phyloP scores from a whole-genome alignment of 2,888 invertebrate genomes.

The Rhingia campestris region DNA sequence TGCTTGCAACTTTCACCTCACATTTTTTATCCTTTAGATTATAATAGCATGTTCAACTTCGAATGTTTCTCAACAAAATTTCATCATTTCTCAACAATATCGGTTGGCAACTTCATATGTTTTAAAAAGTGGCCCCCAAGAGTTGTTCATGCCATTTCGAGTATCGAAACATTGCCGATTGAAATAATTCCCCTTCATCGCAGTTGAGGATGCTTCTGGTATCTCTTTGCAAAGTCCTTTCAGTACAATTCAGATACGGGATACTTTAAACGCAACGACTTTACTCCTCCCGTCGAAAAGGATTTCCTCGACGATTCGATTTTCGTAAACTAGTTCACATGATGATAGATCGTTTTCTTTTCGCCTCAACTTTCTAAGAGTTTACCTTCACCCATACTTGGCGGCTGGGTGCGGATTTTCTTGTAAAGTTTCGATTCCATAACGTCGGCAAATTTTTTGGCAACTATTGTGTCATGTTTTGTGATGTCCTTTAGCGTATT shows the following conservation, averaged over 20 bases:
- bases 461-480: constrained; percentile 32
- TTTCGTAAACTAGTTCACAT: constrained; percentile 26
- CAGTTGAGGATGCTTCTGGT: constrained; percentile 51
- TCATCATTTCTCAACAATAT: too few relatives aligned
- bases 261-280: constrained; percentile 58
- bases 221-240: constrained; percentile 55
- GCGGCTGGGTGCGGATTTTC: not conserved
- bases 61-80: too few relatives aligned
- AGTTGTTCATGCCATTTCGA: constrained; percentile 23
- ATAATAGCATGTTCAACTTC: too few relatives aligned
- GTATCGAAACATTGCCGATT: constrained; percentile 36
- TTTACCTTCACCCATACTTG: constrained; percentile 10
- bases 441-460: constrained; percentile 13
- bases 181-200: constrained; percentile 5
- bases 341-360: constrained; percentile 5
- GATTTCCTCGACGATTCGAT: not conserved
- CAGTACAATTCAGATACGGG: constrained; percentile 61
- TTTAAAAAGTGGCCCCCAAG: not conserved
- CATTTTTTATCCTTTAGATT: not conserved
- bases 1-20: too few relatives aligned
- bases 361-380: constrained; percentile 1
- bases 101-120: not conserved
- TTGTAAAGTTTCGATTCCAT: not conserved
- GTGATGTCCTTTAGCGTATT: constrained; percentile 20
- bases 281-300: constrained; percentile 15